Evolutionary conservation across 2,797 vertebrate species (phyloP).

Genomic region (Sebastes oblongus): DNA sequence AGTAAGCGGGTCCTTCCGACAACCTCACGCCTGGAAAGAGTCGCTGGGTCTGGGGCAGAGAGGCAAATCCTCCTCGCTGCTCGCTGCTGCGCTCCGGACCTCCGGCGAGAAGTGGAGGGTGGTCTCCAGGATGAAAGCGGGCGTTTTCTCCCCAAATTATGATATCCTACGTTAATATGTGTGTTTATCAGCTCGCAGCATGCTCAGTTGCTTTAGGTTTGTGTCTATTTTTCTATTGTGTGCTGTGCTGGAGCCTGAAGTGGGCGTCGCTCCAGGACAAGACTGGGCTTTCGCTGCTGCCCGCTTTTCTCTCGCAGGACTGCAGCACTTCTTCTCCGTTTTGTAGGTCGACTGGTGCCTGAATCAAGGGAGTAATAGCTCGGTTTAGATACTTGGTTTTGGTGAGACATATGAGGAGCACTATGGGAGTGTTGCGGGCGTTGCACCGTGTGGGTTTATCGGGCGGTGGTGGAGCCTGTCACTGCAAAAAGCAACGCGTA

Average conservation of each 20-base stretch:
- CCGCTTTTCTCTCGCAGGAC: constrained; percentile 74
- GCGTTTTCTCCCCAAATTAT: constrained; percentile 48
- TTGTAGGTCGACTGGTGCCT: constrained; percentile 44
- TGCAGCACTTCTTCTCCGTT: constrained; percentile 55
- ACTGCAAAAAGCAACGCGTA: background rate
- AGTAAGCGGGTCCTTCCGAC: constrained; percentile 79
- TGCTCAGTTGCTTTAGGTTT: constrained; percentile 44
- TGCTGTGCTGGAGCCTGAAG: constrained; percentile 76
- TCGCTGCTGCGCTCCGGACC: constrained; percentile 70
- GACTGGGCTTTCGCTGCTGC: constrained; percentile 76
- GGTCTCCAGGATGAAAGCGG: constrained; percentile 65
- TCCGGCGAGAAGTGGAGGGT: constrained; percentile 58
- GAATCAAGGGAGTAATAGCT: background rate
- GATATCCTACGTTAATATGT: background rate
- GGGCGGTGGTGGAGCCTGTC: constrained; percentile 63
- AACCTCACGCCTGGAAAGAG: constrained; percentile 72
- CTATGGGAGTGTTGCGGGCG: constrained; percentile 21
- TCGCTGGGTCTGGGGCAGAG: constrained; percentile 65
- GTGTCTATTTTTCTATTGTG: constrained; percentile 73
- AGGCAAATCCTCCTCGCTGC: constrained; percentile 80
- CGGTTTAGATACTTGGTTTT: background rate
- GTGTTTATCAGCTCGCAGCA: constrained; percentile 18
- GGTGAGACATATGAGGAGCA: background rate
- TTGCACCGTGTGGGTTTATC: constrained; percentile 44
- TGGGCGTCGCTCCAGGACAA: constrained; percentile 84